These are phyloP conservation scores for Telmatherina bonti DNA, from an alignment of 2,797 vertebrate genomes.

Conservation along the genomic window DNA sequence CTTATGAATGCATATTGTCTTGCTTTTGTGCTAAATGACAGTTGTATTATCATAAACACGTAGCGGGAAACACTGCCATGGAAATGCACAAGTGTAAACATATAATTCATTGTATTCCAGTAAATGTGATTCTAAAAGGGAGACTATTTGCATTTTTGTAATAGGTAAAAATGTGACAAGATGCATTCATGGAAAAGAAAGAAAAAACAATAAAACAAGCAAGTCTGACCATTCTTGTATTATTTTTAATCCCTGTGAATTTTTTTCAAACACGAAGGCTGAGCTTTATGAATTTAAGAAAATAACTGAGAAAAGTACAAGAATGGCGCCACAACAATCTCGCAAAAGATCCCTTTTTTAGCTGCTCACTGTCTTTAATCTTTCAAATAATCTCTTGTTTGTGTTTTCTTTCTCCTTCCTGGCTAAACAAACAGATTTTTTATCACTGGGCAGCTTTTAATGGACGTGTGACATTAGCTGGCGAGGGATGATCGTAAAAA, in stretches of 20 bases:
- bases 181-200: not conserved
- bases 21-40: constrained; percentile 50
- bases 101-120: constrained; percentile 9
- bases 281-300: not conserved
- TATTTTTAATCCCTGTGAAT: not conserved
- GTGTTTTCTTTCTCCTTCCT: not conserved
- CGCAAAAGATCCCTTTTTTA: not conserved
- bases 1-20: constrained; percentile 46
- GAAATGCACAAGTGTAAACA: constrained; percentile 33
- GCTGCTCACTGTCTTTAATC: not conserved
- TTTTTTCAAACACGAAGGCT: not conserved
- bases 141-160: not conserved
- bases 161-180: not conserved
- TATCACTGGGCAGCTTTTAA: not conserved
- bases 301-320: not conserved
- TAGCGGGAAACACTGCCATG: constrained; percentile 22
- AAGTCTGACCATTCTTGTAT: not conserved
- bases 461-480: not conserved
- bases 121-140: constrained; percentile 3
- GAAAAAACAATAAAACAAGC: not conserved
- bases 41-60: constrained; percentile 34
- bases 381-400: not conserved
- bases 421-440: not conserved
- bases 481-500: not conserved
- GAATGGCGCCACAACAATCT: not conserved